These are phyloP conservation scores for Pangasius mekongensis DNA, from an alignment of 2,797 vertebrate species.

Conservation along the genomic window DNA sequence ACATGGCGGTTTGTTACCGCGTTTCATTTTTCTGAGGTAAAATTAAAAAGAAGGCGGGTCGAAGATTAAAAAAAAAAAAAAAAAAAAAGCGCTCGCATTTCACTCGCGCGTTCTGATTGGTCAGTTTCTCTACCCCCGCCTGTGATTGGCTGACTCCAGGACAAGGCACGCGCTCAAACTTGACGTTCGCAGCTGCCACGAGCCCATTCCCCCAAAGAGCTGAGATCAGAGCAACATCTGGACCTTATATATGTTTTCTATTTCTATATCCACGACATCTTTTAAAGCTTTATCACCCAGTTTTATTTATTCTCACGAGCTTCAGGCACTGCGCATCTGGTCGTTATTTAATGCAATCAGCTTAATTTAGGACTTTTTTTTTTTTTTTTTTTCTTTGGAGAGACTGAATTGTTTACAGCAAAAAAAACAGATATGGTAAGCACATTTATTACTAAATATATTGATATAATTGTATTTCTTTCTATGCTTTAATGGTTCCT, in stretches of 20 bases:
- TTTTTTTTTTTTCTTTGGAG: neutral
- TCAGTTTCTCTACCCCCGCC: neutral
- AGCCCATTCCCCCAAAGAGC: conserved; percentile 17
- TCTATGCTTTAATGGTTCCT: neutral
- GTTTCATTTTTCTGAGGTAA: neutral
- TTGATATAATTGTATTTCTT: neutral
- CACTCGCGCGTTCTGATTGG: conserved; percentile 44
- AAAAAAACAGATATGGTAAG: neutral
- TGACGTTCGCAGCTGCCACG: conserved; percentile 24
- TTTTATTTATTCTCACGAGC: neutral
- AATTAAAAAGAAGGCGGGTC: conserved; percentile 15
- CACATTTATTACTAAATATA: neutral
- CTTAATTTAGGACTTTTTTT: neutral
- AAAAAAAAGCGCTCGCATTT: conserved; percentile 34
- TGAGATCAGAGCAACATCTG: conserved; percentile 29
- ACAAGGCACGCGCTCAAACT: conserved; percentile 60
- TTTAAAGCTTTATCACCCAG: neutral
- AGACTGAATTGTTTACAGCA: neutral
- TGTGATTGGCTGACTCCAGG: conserved; percentile 67
- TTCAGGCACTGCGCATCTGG: neutral
- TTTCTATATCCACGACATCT: neutral
- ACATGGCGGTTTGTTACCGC: neutral
- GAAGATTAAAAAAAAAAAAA: neutral
- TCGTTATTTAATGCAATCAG: neutral
- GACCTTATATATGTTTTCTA: neutral